These are phyloP conservation scores for Pyxicephalus adspersus DNA, from an alignment of 2,113 vertebrate genomes.

Conservation along the genomic window DNA sequence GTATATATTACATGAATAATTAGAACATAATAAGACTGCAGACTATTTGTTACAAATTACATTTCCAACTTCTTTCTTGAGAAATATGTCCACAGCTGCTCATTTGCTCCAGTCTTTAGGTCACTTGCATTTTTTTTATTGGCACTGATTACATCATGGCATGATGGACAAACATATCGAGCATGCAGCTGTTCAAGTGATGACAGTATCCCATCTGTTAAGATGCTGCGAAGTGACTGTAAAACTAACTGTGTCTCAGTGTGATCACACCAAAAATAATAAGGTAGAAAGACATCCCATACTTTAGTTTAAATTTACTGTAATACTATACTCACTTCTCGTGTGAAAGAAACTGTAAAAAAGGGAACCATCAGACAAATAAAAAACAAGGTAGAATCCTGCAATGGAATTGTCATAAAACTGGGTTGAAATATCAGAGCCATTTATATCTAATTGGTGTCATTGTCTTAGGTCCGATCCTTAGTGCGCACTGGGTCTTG, in stretches of 20 bases:
- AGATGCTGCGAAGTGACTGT: conserved; percentile 63
- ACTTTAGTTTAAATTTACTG: not conserved
- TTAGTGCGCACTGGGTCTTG: too few species aligned
- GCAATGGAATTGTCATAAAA: too few species aligned
- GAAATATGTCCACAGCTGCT: conserved; percentile 57
- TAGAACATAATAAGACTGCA: conserved; percentile 51
- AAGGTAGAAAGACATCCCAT: conserved; percentile 10
- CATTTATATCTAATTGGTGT: too few species aligned
- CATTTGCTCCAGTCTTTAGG: conserved; percentile 59
- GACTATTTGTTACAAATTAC: conserved; percentile 55
- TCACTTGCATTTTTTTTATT: conserved; percentile 61
- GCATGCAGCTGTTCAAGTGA: conserved; percentile 68
- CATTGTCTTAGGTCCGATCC: too few species aligned
- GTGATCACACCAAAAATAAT: not conserved
- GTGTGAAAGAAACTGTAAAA: not conserved
- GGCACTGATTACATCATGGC: conserved; percentile 63
- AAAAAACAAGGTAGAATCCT: too few species aligned
- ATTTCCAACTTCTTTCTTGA: conserved; percentile 60
- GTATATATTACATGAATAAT: conserved; percentile 17
- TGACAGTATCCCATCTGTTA: conserved; percentile 71
- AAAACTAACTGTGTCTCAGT: conserved; percentile 13
- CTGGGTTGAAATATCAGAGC: too few species aligned
- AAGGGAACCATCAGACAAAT: too few species aligned
- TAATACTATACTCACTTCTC: not conserved
- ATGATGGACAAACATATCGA: conserved; percentile 63